These are phyloP conservation scores for Bubo scandiacus DNA, from an alignment of 2,113 vertebrate genomes.

Conservation along the genomic window DNA sequence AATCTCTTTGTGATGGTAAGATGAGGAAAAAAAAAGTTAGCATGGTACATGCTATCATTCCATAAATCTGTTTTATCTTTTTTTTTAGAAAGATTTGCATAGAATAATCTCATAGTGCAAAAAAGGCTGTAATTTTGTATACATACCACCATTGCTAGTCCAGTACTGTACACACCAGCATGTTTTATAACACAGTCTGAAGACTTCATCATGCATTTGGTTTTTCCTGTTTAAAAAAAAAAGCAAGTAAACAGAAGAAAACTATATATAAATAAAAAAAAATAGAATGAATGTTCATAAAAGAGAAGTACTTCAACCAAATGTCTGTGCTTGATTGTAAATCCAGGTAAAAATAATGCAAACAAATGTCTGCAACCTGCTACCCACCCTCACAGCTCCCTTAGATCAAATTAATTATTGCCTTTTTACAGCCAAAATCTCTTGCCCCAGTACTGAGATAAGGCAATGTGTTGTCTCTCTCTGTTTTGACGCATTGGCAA, in stretches of 20 bases:
- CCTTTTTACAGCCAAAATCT: neutral
- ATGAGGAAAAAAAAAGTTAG: neutral
- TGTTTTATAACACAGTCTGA: slow-evolving; percentile 99
- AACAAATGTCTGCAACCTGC: neutral
- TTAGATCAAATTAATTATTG: neutral
- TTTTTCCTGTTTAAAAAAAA: slow-evolving; percentile 85
- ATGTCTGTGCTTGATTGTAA: neutral
- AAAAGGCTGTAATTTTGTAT: neutral
- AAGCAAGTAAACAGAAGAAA: neutral
- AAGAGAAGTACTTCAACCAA: neutral
- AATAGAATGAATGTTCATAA: neutral
- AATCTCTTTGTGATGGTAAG: neutral
- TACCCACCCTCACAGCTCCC: neutral
- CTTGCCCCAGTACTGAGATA: neutral
- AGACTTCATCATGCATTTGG: slow-evolving; percentile 97
- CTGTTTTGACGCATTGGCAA: neutral
- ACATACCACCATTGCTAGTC: slow-evolving; percentile 98
- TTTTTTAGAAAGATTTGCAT: neutral
- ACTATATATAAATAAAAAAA: neutral
- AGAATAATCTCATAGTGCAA: neutral
- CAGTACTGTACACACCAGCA: slow-evolving; percentile 92
- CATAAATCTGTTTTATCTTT: neutral
- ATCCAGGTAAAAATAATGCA: neutral
- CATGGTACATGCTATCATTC: neutral
- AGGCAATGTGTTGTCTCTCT: neutral